These are phyloP conservation scores for Phaonia tiefii DNA, from an alignment of 2,888 invertebrate genomes.

Conservation along the genomic window DNA sequence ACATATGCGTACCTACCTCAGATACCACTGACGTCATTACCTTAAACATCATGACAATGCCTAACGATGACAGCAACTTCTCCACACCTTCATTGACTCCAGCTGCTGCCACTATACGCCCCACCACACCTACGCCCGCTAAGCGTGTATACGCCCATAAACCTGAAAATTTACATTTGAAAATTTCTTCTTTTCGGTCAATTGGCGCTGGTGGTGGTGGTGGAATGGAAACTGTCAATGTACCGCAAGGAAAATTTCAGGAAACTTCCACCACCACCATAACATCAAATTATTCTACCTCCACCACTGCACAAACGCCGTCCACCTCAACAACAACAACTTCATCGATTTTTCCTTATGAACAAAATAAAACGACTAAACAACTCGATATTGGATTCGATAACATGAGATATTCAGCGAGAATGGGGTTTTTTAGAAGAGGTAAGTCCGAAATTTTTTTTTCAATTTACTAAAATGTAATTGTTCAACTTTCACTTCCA, in stretches of 20 bases:
- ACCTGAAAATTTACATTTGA: slow-evolving; percentile 59
- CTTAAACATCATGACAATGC: slow-evolving; percentile 45
- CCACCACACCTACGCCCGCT: slow-evolving; percentile 32
- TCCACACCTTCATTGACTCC: slow-evolving; percentile 17
- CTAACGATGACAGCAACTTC: slow-evolving; percentile 37
- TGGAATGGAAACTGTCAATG: slow-evolving; percentile 22
- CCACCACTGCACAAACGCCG: too few relatives aligned
- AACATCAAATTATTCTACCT: too few relatives aligned
- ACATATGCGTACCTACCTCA: slow-evolving; percentile 20
- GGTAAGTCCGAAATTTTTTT: too few relatives aligned
- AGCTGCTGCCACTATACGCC: slow-evolving; percentile 4
- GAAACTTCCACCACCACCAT: not conserved
- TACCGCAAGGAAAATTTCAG: slow-evolving; percentile 31
- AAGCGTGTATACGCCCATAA: slow-evolving; percentile 54
- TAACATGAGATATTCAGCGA: slow-evolving; percentile 74
- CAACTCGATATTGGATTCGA: slow-evolving; percentile 77
- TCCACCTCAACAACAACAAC: slow-evolving; percentile 13
- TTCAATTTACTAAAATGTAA: too few relatives aligned
- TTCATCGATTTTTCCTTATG: slow-evolving; percentile 70
- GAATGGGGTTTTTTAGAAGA: slow-evolving; percentile 75
- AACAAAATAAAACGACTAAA: slow-evolving; percentile 73
- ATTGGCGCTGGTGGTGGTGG: too few relatives aligned
- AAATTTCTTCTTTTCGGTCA: slow-evolving; percentile 42
- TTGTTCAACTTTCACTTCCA: too few relatives aligned
- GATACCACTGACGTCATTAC: slow-evolving; percentile 43